phyloP scores from a whole-genome alignment of 2,888 invertebrate species.

The Latrodectus hesperus region DNA sequence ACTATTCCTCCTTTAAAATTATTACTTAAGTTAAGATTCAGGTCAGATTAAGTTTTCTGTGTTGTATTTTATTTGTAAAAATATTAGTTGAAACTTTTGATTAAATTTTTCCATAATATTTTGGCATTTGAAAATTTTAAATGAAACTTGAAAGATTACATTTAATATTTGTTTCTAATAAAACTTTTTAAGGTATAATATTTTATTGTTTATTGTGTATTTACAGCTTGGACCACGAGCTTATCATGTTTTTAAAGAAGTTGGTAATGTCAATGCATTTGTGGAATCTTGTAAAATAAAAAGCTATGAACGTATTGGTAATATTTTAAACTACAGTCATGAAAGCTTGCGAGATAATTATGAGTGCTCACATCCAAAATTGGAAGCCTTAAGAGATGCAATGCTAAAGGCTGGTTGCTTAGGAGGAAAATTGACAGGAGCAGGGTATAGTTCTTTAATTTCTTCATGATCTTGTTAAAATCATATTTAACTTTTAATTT shows the following conservation, averaged over 20 bases:
- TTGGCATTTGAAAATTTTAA: too few relatives aligned
- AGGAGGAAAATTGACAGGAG: not conserved
- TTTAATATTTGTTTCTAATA: too few relatives aligned
- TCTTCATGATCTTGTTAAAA: not conserved
- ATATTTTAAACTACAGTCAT: slow-evolving; percentile 92
- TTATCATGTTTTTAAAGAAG: slow-evolving; percentile 81
- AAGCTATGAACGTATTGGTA: slow-evolving; percentile 79
- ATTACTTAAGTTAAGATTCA: too few relatives aligned
- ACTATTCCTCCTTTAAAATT: too few relatives aligned
- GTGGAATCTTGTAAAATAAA: slow-evolving; percentile 79
- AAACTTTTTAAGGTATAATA: too few relatives aligned
- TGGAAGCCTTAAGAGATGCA: not conserved
- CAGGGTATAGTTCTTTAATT: not conserved
- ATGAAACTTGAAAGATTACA: too few relatives aligned
- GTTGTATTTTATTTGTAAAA: too few relatives aligned
- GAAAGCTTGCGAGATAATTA: slow-evolving; percentile 87
- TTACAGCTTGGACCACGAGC: slow-evolving; percentile 78
- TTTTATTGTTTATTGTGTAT: not conserved
- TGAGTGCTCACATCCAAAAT: slow-evolving; percentile 89
- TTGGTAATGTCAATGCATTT: slow-evolving; percentile 87
- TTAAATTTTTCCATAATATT: too few relatives aligned
- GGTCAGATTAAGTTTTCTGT: too few relatives aligned
- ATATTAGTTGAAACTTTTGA: too few relatives aligned
- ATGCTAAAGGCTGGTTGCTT: not conserved
- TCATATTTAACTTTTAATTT: not conserved